Conservation (phyloP, 2,888 invertebrate genomes). For the Geophilus truncorum region DNA sequence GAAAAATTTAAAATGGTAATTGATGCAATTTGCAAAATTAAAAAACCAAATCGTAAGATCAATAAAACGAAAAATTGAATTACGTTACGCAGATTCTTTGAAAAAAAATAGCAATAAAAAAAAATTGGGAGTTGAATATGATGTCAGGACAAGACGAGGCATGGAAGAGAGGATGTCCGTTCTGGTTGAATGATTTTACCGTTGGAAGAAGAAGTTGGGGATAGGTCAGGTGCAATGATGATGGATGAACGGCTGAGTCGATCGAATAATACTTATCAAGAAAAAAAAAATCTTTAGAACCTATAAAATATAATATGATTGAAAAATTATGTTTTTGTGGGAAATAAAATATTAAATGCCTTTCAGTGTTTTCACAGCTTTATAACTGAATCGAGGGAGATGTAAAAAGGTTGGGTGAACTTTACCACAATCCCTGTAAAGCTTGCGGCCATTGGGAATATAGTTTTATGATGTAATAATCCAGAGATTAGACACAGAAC, state of each 20-base stretch:
- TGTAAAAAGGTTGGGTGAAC: neutral
- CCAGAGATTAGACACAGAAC: neutral
- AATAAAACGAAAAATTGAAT: neutral
- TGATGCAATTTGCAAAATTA: neutral
- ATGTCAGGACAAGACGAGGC: neutral
- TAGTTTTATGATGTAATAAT: neutral
- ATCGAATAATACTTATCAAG: neutral
- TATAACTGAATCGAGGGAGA: neutral
- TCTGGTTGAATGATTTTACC: neutral
- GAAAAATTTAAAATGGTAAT: too few relatives aligned
- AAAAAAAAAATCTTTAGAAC: neutral
- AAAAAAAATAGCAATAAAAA: neutral
- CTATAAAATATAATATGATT: neutral
- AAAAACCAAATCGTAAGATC: neutral
- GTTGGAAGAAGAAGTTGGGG: neutral
- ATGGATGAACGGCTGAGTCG: neutral
- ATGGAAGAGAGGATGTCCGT: neutral
- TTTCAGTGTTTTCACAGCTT: neutral
- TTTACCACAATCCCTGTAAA: neutral
- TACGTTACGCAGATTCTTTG: neutral
- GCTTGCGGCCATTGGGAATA: neutral
- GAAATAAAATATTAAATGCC: neutral
- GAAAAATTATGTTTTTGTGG: neutral
- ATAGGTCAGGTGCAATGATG: slow-evolving; percentile 7
- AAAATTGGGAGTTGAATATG: neutral